Conservation (phyloP, 2,888 invertebrate species). For the Cerceris rybyensis region DNA sequence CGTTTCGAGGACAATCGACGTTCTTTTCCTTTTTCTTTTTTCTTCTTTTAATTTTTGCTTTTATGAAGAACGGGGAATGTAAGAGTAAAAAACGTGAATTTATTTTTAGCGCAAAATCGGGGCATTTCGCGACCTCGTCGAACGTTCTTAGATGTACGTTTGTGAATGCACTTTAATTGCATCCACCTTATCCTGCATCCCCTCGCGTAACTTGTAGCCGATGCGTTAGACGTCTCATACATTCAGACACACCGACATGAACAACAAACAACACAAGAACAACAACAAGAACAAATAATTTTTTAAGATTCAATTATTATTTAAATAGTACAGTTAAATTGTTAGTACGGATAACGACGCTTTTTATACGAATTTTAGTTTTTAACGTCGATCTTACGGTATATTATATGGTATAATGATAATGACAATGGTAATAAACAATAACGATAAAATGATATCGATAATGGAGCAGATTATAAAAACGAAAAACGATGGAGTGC, state of each 20-base stretch:
- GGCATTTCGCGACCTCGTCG: slow-evolving; percentile 66
- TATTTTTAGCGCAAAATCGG: slow-evolving; percentile 52
- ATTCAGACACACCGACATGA: slow-evolving; percentile 58
- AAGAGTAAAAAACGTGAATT: background rate
- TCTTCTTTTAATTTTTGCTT: background rate
- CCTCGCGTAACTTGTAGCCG: slow-evolving; percentile 62
- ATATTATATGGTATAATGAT: slow-evolving; percentile 74
- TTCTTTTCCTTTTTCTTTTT: background rate
- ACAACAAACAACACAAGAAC: slow-evolving; percentile 32
- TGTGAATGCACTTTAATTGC: slow-evolving; percentile 32
- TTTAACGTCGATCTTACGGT: slow-evolving; percentile 79
- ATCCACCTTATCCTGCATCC: slow-evolving; percentile 57
- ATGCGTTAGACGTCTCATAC: slow-evolving; percentile 66
- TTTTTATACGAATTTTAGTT: slow-evolving; percentile 82
- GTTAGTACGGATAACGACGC: slow-evolving; percentile 79
- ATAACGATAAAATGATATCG: slow-evolving; percentile 72
- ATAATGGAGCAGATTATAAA: slow-evolving; percentile 59
- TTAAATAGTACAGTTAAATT: slow-evolving; percentile 77
- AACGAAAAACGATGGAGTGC: slow-evolving; percentile 37
- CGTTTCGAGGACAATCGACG: too few species aligned
- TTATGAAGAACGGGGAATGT: background rate
- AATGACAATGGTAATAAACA: slow-evolving; percentile 71
- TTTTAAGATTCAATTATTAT: slow-evolving; percentile 78
- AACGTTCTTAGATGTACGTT: slow-evolving; percentile 46
- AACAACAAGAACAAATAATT: slow-evolving; percentile 73